Conservation (phyloP, 1,140 invertebrate species). For the Dendroctonus valens region DNA sequence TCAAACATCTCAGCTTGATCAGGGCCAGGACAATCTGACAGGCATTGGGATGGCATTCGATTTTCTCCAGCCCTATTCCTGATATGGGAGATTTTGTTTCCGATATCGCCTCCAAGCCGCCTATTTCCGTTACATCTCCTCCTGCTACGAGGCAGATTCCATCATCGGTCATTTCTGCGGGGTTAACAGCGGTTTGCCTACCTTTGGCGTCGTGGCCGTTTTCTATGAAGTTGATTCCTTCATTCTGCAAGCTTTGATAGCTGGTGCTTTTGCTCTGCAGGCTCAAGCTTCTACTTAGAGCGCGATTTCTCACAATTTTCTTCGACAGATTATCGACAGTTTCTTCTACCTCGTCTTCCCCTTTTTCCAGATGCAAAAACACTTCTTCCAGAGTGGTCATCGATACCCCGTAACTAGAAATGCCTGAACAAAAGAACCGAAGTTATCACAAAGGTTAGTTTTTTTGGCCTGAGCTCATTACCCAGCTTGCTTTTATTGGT, state of each 20-base stretch:
- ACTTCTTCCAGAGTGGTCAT: constrained; percentile 94
- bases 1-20: constrained; percentile 55
- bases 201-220: constrained; percentile 38
- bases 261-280: constrained; percentile 70
- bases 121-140: constrained; percentile 39
- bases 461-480: constrained; percentile 37
- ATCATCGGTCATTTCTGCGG: no score
- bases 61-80: constrained; percentile 56
- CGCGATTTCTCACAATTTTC: constrained; percentile 69
- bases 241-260: constrained; percentile 70
- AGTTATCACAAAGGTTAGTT: background rate
- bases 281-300: constrained; percentile 66
- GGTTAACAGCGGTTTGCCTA: background rate
- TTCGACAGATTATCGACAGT: constrained; percentile 69
- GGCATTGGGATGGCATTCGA: constrained; percentile 56
- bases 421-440: constrained; percentile 54
- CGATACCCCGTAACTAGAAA: constrained; percentile 86
- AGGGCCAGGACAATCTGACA: constrained; percentile 56
- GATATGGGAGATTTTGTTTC: constrained; percentile 46
- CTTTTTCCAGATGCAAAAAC: constrained; percentile 71
- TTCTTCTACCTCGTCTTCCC: constrained; percentile 59
- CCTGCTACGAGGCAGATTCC: constrained; percentile 25
- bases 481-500: constrained; percentile 60
- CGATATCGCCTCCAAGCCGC: constrained; percentile 43
- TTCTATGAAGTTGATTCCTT: constrained; percentile 47